A percentile compares a stretch with the other conserved stretches of the same genome.
phyloP scores from a whole-genome alignment of 2,113 vertebrate genomes.

The Dascyllus trimaculatus region DNA sequence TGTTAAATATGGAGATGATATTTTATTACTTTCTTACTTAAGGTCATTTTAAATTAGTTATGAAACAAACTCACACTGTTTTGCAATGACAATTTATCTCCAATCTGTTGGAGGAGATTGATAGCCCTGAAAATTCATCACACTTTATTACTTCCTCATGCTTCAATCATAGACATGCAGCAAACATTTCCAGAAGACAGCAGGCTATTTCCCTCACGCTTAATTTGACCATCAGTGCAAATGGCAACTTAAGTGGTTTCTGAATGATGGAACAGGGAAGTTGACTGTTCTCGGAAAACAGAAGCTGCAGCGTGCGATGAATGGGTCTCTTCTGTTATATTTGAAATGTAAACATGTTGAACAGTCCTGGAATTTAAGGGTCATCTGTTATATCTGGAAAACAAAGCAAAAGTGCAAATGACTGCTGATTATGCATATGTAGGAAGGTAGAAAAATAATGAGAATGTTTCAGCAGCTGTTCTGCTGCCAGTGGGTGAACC shows the following conservation, averaged over 20 bases:
- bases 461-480: conserved; percentile 25
- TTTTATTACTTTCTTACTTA: conserved; percentile 2
- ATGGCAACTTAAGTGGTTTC: conserved; percentile 58
- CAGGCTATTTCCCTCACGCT: conserved; percentile 46
- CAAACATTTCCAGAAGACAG: conserved; percentile 48
- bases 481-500: conserved; percentile 16
- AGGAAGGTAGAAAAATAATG: conserved; percentile 27
- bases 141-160: conserved; percentile 46
- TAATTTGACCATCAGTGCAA: conserved; percentile 64
- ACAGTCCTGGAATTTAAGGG: neutral
- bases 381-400: conserved; percentile 20
- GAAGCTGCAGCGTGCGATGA: conserved; percentile 8
- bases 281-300: conserved; percentile 64
- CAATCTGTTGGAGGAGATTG: conserved; percentile 24
- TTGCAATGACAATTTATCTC: neutral
- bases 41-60: conserved; percentile 11
- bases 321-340: conserved; percentile 14
- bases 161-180: conserved; percentile 32
- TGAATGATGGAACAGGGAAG: conserved; percentile 67
- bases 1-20: neutral
- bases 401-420: conserved; percentile 29
- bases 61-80: neutral
- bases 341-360: conserved; percentile 16
- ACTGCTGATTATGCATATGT: neutral
- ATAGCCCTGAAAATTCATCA: conserved; percentile 31